These are phyloP conservation scores for Pogonophryne albipinna DNA, from an alignment of 2,797 vertebrate genomes.

Conservation along the genomic window DNA sequence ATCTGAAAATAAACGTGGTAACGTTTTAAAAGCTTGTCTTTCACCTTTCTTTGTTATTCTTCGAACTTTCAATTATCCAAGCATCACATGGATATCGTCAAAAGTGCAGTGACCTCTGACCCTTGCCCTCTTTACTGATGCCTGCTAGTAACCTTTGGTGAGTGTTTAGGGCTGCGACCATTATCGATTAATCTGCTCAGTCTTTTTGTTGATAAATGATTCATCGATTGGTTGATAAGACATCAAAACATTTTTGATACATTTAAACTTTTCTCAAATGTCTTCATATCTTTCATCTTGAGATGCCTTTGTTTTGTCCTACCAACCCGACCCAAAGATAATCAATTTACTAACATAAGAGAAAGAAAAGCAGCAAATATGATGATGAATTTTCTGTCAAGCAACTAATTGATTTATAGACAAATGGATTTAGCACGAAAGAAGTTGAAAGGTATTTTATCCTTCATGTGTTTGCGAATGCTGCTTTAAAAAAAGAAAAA, in stretches of 20 bases:
- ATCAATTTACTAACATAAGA: background rate
- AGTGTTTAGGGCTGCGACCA: background rate
- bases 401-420: background rate
- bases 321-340: background rate
- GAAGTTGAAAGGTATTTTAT: background rate
- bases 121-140: constrained; percentile 18
- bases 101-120: constrained; percentile 38
- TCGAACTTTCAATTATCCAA: constrained; percentile 19
- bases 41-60: background rate
- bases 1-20: constrained; percentile 14
- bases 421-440: background rate
- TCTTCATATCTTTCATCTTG: background rate
- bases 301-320: background rate
- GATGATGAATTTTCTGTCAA: background rate
- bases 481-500: background rate
- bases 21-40: background rate
- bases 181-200: background rate
- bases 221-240: background rate
- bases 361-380: constrained; percentile 2
- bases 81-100: background rate
- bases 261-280: background rate
- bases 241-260: background rate
- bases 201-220: background rate
- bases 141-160: background rate
- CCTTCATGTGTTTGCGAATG: background rate